Evolutionary conservation across 2,888 invertebrate species (phyloP).

Genomic region (Pollenia griseotomentosa): DNA sequence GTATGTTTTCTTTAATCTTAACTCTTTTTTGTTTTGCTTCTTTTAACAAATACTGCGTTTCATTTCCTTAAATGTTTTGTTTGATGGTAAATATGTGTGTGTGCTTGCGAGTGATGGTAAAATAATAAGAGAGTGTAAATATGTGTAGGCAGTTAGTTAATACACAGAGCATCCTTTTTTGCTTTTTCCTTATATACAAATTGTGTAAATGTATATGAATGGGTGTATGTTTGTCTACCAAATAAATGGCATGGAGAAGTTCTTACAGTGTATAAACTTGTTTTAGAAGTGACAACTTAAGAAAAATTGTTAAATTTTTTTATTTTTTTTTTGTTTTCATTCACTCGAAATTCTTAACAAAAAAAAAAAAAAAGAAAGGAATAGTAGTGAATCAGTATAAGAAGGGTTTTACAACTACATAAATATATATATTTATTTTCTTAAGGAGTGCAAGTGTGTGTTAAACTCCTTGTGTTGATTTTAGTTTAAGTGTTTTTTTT

Average conservation of each 20-base stretch:
- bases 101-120: background rate
- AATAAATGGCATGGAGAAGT: slow-evolving; percentile 70
- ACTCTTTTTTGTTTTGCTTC: background rate
- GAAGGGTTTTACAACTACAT: slow-evolving; percentile 45
- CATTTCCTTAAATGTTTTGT: slow-evolving; percentile 4
- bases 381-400: background rate
- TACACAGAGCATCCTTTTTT: slow-evolving; percentile 27
- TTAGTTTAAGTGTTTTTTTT: slow-evolving; percentile 8
- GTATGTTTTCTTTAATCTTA: slow-evolving; percentile 7
- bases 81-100: background rate
- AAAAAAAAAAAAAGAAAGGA: background rate
- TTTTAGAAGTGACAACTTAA: slow-evolving; percentile 72
- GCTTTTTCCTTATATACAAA: background rate
- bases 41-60: background rate
- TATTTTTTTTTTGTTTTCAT: slow-evolving; percentile 32
- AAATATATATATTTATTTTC: slow-evolving; percentile 14
- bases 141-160: slow-evolving; percentile 50
- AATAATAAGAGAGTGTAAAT: background rate
- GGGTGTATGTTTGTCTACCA: slow-evolving; percentile 43
- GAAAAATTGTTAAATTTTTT: slow-evolving; percentile 65
- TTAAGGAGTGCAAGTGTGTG: slow-evolving; percentile 24
- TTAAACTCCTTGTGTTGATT: slow-evolving; percentile 57
- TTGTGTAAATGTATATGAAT: background rate
- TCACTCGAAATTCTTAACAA: background rate
- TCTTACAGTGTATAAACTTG: slow-evolving; percentile 66